Percentiles rank a stretch among this genome's conserved stretches.
These are phyloP conservation scores for Cinara cedri DNA, from an alignment of 2,888 invertebrate species.

Conservation along the genomic window DNA sequence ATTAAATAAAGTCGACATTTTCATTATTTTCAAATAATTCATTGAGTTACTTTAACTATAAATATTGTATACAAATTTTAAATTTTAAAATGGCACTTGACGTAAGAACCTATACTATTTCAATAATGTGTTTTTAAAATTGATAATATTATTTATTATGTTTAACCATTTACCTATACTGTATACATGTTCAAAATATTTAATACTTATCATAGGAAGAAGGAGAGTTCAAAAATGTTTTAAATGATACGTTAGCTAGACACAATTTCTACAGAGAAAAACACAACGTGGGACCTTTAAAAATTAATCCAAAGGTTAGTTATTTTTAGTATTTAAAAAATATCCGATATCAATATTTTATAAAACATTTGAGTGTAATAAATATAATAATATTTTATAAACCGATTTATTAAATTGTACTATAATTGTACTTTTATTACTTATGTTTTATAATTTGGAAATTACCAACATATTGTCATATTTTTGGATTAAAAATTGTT, in stretches of 20 bases:
- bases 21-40: too few relatives aligned
- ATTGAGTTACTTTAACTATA: too few relatives aligned
- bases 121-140: background rate
- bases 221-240: constrained; percentile 1
- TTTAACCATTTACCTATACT: background rate
- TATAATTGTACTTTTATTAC: too few relatives aligned
- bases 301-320: constrained; percentile 38
- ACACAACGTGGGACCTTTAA: constrained; percentile 40
- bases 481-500: too few relatives aligned
- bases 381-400: background rate
- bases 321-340: background rate
- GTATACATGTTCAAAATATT: background rate
- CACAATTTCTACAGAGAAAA: constrained; percentile 54
- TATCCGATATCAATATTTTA: background rate
- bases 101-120: too few relatives aligned
- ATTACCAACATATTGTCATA: too few relatives aligned
- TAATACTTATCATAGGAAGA: background rate
- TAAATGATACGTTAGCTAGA: constrained; percentile 6
- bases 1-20: too few relatives aligned
- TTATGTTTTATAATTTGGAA: background rate
- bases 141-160: background rate
- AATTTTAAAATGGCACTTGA: too few relatives aligned
- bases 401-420: background rate
- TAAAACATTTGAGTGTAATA: too few relatives aligned
- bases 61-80: too few relatives aligned